These are phyloP conservation scores for Gerris buenoi DNA, from an alignment of 1,140 invertebrate genomes.

Conservation along the genomic window DNA sequence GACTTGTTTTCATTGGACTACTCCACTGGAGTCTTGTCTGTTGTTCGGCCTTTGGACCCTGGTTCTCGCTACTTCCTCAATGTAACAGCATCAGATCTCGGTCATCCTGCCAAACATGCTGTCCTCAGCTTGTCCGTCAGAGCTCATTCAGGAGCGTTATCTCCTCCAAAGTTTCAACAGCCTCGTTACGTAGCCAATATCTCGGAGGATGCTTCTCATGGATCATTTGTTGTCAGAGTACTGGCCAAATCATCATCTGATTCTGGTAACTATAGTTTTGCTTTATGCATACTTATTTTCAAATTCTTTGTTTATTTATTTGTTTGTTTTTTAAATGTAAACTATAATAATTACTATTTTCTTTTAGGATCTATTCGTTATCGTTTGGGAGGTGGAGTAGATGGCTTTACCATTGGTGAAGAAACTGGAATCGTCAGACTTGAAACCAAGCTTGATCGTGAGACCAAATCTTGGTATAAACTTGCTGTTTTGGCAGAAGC, in stretches of 20 bases:
- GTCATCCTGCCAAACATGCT: slow-evolving; percentile 46
- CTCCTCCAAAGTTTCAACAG: slow-evolving; percentile 65
- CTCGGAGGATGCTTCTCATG: slow-evolving; percentile 59
- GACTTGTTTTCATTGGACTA: slow-evolving; percentile 62
- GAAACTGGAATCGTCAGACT: slow-evolving; percentile 61
- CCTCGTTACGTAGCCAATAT: slow-evolving; percentile 58
- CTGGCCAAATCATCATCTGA: slow-evolving; percentile 42
- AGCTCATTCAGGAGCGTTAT: slow-evolving; percentile 54
- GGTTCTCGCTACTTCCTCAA: slow-evolving; percentile 41
- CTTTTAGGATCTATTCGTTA: slow-evolving; percentile 4
- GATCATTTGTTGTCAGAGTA: slow-evolving; percentile 61
- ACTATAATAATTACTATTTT: background rate
- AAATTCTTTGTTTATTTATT: background rate
- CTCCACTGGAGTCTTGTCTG: slow-evolving; percentile 54
- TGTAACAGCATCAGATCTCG: slow-evolving; percentile 70
- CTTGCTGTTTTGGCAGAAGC: slow-evolving; percentile 73
- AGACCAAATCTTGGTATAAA: slow-evolving; percentile 48
- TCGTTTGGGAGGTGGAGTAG: slow-evolving; percentile 47
- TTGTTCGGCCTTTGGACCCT: slow-evolving; percentile 47
- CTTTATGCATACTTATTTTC: too few relatives aligned
- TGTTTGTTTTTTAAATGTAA: background rate
- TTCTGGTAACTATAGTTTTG: slow-evolving; percentile 4
- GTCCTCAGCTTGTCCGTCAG: slow-evolving; percentile 46
- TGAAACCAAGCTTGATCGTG: slow-evolving; percentile 60
- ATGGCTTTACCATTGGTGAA: slow-evolving; percentile 65